phyloP scores from a whole-genome alignment of 2,113 vertebrate species.

The Laterallus jamaicensis region DNA sequence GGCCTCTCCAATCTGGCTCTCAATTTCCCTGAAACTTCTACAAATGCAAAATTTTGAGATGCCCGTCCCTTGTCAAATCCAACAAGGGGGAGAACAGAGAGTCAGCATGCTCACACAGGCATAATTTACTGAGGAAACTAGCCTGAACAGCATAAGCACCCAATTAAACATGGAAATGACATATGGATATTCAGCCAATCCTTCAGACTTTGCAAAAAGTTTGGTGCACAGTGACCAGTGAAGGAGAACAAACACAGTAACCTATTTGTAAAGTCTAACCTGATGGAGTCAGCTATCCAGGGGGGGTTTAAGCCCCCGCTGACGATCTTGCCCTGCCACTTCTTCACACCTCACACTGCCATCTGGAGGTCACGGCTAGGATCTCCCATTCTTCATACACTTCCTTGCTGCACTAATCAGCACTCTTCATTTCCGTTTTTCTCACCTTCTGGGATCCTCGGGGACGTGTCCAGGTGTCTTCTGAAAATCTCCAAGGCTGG shows the following conservation, averaged over 20 bases:
- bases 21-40: not conserved
- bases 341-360: not conserved
- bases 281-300: not conserved
- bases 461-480: not conserved
- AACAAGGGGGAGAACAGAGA: not conserved
- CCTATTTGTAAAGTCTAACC: not conserved
- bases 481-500: not conserved
- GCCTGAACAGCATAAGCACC: not conserved
- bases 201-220: not conserved
- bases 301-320: not conserved
- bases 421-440: not conserved
- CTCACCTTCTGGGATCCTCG: not conserved
- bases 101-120: not conserved
- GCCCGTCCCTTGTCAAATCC: not conserved
- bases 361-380: not conserved
- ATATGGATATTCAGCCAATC: not conserved
- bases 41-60: not conserved
- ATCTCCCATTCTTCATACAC: fast-evolving
- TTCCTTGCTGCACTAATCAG: not conserved
- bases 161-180: not conserved
- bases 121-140: not conserved
- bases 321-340: not conserved
- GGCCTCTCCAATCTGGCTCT: not conserved
- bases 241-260: not conserved
- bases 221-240: not conserved